Base-by-base conservation (phyloP, 2,888 invertebrate species). In the Caenorhabditis macrosperma region DNA sequence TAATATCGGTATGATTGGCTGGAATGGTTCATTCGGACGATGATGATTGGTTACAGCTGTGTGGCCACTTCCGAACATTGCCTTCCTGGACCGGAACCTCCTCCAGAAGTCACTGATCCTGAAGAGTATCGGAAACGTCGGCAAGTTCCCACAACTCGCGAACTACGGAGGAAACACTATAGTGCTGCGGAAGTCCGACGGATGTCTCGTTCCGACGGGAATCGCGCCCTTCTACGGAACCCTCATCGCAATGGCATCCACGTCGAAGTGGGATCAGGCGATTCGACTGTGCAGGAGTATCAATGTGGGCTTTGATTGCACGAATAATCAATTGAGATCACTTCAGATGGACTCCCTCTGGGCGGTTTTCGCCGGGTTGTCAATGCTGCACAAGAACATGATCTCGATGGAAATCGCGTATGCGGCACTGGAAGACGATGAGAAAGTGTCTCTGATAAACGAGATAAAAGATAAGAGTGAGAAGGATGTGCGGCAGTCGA, bases 341-440 rank as follows among this genome's bases (percentile, higher is more conserved):
- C 77, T 83, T 15, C 79, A 91, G 90, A 90, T 91, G 60, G 89
- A 90, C 52, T 82, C 85, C n/a, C 92, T 97, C 17, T 99, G 98
- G 98, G 95, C 96, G 0, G 95, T 95, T 84, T 92, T 98, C 85
- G 98, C 97, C 0, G 95, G 96, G 0, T 93, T 97, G 91, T 94
- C 98, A 0, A 95, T 95, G 72, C 94, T 95, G 84, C 94, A 94
- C 79, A 94, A 94, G 90, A 95, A 97, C 88, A 91, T 96, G 66
- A 94, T 94, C 75, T 94, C 96, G 6, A 96, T 97, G 17, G 97
- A 98, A 92, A 95, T 97, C 90, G 96, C 97, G 0, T 99, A 96
- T 91, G 95, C 96, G 9, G 95, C 95, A 10, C 94, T 96, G n/a
- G 93, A 94, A 86, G 94, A 95, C 91, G 91, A 91, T 17, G 92